Evolutionary conservation across 2,888 invertebrate species (phyloP), one percentile per base, ranked within the genome.

Genomic region (Eupithecia abbreviata): DNA sequence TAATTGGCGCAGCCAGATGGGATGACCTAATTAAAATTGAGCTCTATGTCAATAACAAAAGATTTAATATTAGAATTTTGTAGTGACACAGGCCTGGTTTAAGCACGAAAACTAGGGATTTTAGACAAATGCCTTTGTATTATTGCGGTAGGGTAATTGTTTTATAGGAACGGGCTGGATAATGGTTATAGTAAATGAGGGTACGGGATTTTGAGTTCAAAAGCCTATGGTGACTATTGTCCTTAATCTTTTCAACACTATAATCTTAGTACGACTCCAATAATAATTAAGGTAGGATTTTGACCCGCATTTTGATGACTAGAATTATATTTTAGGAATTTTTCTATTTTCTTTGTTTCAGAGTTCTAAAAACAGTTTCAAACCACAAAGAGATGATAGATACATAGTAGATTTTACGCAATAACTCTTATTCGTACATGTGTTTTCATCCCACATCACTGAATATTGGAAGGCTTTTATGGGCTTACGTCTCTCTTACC

Each of bases 301-400:
- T 3, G 42, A 42, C 66, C 15, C 15, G 15, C 42, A 66, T 66
- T 66, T 42, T 15, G 15, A 66, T 5, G 66, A 15, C 3, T 4
- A 0, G 42, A 66, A 66, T 42, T 66, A 5, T 66, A 66, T 42
- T 15, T 41, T 15, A 42, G 13, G 13, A 42, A 5, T 10, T 15
- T 15, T 66, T 42, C 42, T 42, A 66, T 42, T 15, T 3, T 42
- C 3, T 66, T 42, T 15, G 15, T 66, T 65, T 42, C 2, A 15
- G 3, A 66, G 65, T 45, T 73, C 81, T 79, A 76, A 85, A 81
- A 84, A n/a, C n/a, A 55, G 7, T 55, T 7, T 55, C n/a, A n/a
- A n/a, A 1, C 7, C 55, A 7, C n/a, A 15, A 51, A 51, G 4
- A 51, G 15, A 5, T 51, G 2, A 15, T 15, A 15, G 9, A 18